These are phyloP conservation scores for Chloroceryle amazona DNA, from an alignment of 2,797 vertebrate species.

Conservation along the genomic window DNA sequence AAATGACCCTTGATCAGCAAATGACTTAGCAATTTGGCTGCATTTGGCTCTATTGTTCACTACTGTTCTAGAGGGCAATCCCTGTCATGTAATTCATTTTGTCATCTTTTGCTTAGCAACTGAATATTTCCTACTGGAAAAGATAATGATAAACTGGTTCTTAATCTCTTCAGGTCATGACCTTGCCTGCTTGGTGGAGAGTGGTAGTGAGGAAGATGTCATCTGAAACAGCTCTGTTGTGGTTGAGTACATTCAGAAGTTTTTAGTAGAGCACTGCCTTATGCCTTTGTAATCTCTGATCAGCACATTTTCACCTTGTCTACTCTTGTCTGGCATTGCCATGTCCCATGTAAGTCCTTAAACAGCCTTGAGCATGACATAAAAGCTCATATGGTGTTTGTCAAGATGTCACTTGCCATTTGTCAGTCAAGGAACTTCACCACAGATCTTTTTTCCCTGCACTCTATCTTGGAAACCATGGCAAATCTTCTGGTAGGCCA, in stretches of 20 bases:
- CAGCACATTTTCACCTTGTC: not conserved
- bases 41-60: not conserved
- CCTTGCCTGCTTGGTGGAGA: not conserved
- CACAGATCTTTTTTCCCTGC: not conserved
- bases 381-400: not conserved
- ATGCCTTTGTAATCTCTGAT: conserved; percentile 3
- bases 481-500: not conserved
- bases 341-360: not conserved
- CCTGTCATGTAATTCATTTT: not conserved
- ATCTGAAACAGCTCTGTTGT: not conserved
- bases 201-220: not conserved
- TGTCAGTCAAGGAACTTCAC: not conserved
- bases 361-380: not conserved
- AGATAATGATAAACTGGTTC: not conserved
- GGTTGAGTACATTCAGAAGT: not conserved
- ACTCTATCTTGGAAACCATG: not conserved
- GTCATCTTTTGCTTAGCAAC: not conserved
- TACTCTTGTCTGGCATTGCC: not conserved
- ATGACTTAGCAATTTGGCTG: not conserved
- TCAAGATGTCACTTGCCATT: not conserved
- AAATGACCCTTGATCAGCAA: not conserved
- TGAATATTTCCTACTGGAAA: not conserved
- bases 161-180: not conserved
- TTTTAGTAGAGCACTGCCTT: not conserved
- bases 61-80: not conserved